phyloP scores from a whole-genome alignment of 1,140 invertebrate genomes.

The Heliothis virescens region DNA sequence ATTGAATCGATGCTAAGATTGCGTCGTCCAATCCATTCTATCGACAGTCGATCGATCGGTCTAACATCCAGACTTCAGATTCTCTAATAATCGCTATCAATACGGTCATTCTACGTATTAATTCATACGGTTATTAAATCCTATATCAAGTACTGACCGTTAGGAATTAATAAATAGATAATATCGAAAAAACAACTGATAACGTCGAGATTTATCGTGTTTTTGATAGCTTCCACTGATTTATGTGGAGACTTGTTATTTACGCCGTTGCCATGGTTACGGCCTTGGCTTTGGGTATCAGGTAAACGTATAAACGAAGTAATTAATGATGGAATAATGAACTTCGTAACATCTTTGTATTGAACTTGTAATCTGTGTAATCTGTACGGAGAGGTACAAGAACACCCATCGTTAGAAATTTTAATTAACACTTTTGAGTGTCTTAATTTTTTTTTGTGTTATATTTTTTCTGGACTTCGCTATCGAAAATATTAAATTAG shows the following conservation, averaged over 20 bases:
- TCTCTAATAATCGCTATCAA: neutral
- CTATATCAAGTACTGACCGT: slow-evolving; percentile 25
- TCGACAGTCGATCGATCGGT: too few species aligned
- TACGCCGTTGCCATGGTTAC: slow-evolving; percentile 28
- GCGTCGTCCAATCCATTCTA: too few species aligned
- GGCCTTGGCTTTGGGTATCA: slow-evolving; percentile 25
- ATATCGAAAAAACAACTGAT: slow-evolving; percentile 40
- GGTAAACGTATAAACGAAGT: neutral
- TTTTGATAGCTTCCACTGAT: slow-evolving; percentile 34
- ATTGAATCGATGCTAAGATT: too few species aligned
- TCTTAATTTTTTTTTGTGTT: too few species aligned
- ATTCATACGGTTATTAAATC: slow-evolving; percentile 26
- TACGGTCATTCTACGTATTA: neutral
- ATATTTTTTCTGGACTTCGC: too few species aligned
- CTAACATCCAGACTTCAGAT: too few species aligned
- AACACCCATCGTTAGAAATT: too few species aligned
- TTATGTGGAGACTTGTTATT: slow-evolving; percentile 34
- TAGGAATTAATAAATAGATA: slow-evolving; percentile 43
- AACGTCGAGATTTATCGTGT: slow-evolving; percentile 8
- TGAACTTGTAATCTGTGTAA: neutral
- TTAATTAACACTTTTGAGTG: too few species aligned
- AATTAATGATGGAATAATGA: neutral
- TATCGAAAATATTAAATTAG: too few species aligned
- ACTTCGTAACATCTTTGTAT: neutral
- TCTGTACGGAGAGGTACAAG: too few species aligned